These are phyloP conservation scores for Otocyon megalotis DNA, from an alignment of 2,113 vertebrate genomes.

Conservation along the genomic window DNA sequence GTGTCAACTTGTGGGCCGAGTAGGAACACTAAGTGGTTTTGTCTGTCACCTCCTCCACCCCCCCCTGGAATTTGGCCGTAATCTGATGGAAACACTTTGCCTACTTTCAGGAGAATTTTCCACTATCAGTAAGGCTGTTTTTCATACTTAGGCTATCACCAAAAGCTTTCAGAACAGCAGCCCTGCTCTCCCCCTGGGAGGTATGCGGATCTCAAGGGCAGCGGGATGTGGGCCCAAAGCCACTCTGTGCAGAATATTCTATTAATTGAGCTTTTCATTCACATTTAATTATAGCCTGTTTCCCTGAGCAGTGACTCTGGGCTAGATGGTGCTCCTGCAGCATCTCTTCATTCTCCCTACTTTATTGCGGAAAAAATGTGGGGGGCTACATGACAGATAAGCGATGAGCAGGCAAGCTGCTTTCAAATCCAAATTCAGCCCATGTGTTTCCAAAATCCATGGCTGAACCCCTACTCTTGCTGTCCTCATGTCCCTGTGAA, in stretches of 20 bases:
- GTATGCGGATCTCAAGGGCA: neutral
- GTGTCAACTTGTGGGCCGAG: slow-evolving; percentile 56
- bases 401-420: neutral
- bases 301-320: neutral
- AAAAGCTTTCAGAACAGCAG: slow-evolving; percentile 63
- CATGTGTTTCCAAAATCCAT: neutral
- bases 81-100: slow-evolving; percentile 76
- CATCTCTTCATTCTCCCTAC: neutral
- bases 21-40: slow-evolving; percentile 74
- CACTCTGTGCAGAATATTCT: neutral
- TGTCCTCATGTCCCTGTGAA: neutral
- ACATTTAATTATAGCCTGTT: neutral
- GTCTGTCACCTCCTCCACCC: slow-evolving; percentile 77
- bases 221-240: neutral
- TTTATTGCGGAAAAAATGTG: neutral
- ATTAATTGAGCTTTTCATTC: neutral
- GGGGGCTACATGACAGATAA: neutral
- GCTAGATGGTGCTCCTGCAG: fast-evolving
- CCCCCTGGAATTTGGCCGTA: slow-evolving; percentile 66
- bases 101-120: slow-evolving; percentile 63
- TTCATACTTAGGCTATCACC: slow-evolving; percentile 74
- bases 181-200: neutral
- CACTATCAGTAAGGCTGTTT: slow-evolving; percentile 69
- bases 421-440: neutral
- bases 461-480: neutral